Base-by-base conservation (phyloP, 1,140 invertebrate genomes). In the Neotoxoptera formosana region DNA sequence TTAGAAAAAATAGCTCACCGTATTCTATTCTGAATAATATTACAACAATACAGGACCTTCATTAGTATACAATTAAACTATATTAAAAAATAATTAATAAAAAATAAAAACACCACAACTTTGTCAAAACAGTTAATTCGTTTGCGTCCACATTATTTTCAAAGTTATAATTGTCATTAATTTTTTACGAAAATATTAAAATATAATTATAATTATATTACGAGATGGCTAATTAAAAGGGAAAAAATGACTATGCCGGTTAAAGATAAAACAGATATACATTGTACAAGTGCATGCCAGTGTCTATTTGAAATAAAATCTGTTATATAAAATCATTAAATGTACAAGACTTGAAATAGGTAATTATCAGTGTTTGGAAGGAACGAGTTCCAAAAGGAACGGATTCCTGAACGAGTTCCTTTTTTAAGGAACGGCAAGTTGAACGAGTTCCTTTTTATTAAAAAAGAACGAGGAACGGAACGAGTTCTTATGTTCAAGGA, bases 41-140 rank as follows among this genome's bases (percentile, higher is more conserved):
- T 45, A 86, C 2, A 86, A 45, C 23, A 36, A 17, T 4, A 67
- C 11, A 9, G 30, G 3, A 6, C n/a, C 60, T 76, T 34, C 30
- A 36, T 84, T 41, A 25, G 21, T 41, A 51, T 47, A 47, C 23
- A 41, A 84, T 86, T 47, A 48, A 53, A 53, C 25, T 11, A 25
- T 47, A 89, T 89, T 87, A 89, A 89, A 51, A 88, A 88, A 17
- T 88, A 51, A 88, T 51, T 88, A 21, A 51, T 87, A 51, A n/a
- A 76, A 60, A 76, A 51, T 36, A 34, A 89, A 53, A 89, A 53
- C 34, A 25, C 11, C n/a, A 25, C 87, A 36, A 53, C 14, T 89
- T 36, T 3, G 0, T 0, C 30, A n/a, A n/a, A 48, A 87, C 30
- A 53, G 2, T 53, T 34, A 53, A 53, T 21, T n/a, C 8, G n/a